These are phyloP conservation scores for Ciona savignyi DNA, from an alignment of 23 tunicate genomes.

Conservation along the genomic window DNA sequence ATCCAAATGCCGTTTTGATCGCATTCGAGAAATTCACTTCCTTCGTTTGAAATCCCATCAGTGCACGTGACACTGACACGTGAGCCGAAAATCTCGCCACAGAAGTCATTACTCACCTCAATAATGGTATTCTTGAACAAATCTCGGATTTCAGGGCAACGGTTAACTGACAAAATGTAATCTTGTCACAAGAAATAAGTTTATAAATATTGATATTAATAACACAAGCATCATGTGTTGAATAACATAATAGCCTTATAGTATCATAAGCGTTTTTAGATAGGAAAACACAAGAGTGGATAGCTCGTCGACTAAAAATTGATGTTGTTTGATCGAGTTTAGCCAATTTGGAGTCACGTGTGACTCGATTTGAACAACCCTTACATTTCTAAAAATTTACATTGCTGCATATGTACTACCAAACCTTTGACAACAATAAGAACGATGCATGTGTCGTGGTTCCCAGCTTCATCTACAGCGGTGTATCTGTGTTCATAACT, in stretches of 20 bases:
- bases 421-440: conserved; percentile 47
- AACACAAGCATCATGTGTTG: too few species aligned
- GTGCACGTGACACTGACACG: conserved; percentile 20
- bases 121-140: background rate
- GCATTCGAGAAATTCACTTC: conserved; percentile 18
- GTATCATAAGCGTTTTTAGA: too few species aligned
- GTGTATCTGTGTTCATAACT: conserved; percentile 43
- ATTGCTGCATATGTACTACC: too few species aligned
- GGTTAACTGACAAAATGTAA: conserved; percentile 14
- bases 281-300: too few species aligned
- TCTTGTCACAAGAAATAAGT: too few species aligned
- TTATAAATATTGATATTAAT: too few species aligned
- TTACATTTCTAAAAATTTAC: too few species aligned
- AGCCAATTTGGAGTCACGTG: too few species aligned
- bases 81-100: conserved; percentile 36
- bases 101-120: background rate
- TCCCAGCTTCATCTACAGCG: conserved; percentile 55
- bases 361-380: too few species aligned
- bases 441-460: conserved; percentile 34
- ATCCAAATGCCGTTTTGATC: conserved; percentile 33
- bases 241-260: too few species aligned
- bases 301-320: too few species aligned
- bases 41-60: conserved; percentile 4
- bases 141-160: conserved; percentile 5
- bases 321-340: too few species aligned